phyloP scores from a whole-genome alignment of 1,140 invertebrate species.

The Scaptodrosophila lebanonensis region DNA sequence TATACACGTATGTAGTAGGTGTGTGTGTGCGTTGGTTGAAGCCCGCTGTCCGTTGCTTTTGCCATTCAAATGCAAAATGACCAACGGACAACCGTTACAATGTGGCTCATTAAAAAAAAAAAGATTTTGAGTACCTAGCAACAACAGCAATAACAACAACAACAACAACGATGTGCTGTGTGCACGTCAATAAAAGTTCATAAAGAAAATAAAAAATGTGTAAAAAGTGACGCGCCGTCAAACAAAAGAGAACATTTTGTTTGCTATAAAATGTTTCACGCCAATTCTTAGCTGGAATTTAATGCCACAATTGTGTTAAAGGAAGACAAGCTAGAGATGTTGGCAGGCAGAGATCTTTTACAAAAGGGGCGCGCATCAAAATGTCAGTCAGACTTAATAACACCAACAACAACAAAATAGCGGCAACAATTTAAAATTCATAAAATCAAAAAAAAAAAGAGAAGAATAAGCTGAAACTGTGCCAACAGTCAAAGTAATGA shows the following conservation, averaged over 20 bases:
- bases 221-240: slow-evolving; percentile 55
- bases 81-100: slow-evolving; percentile 63
- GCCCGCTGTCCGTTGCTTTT: slow-evolving; percentile 10
- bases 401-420: background rate
- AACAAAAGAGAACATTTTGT: slow-evolving; percentile 47
- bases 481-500: slow-evolving; percentile 41
- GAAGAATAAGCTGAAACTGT: slow-evolving; percentile 36
- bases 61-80: slow-evolving; percentile 71
- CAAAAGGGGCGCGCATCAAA: background rate
- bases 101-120: slow-evolving; percentile 57
- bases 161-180: slow-evolving; percentile 24
- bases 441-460: slow-evolving; percentile 12
- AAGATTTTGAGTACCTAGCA: slow-evolving; percentile 28
- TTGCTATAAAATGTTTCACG: slow-evolving; percentile 63
- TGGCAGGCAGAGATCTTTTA: no score
- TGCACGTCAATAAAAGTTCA: slow-evolving; percentile 40
- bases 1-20: background rate
- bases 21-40: slow-evolving; percentile 10
- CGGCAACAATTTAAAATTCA: slow-evolving; percentile 1
- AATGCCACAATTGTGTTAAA: no score
- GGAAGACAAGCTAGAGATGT: no score
- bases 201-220: slow-evolving; percentile 44
- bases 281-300: slow-evolving; percentile 45
- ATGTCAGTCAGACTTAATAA: slow-evolving; percentile 6
- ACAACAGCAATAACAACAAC: slow-evolving; percentile 5